phyloP scores from a whole-genome alignment of 2,113 vertebrate genomes.

The Microtus ochrogaster region DNA sequence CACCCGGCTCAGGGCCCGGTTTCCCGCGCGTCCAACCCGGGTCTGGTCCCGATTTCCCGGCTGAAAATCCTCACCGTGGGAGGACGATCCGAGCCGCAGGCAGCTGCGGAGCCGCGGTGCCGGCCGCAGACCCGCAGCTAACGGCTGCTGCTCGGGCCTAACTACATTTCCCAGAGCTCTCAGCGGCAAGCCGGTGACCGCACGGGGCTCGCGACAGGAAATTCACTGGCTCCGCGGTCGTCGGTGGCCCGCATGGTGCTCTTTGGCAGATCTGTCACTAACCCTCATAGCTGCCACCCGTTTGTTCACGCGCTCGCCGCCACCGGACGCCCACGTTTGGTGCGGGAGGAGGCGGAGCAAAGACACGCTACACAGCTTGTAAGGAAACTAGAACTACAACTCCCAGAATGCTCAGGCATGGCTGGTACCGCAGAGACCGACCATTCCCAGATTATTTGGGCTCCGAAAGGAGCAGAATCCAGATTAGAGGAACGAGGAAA shows the following conservation, averaged over 20 bases:
- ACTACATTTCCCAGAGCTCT: constrained; percentile 54
- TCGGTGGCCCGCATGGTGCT: background rate
- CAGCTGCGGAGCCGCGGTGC: fast-evolving
- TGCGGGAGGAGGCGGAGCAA: fast-evolving
- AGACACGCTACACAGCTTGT: background rate
- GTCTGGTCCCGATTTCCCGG: background rate
- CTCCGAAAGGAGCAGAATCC: background rate
- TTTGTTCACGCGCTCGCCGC: too few relatives aligned
- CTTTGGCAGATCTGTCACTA: fast-evolving
- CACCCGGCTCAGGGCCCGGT: background rate
- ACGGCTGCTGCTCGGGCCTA: background rate
- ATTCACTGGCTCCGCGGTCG: fast-evolving
- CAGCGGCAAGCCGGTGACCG: background rate
- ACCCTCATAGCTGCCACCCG: background rate
- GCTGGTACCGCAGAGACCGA: background rate
- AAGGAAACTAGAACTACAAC: constrained; percentile 37
- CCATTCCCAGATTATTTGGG: background rate
- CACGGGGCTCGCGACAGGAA: background rate
- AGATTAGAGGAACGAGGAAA: background rate
- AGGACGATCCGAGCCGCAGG: background rate
- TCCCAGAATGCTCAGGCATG: constrained; percentile 32
- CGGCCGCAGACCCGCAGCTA: background rate
- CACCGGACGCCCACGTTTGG: background rate
- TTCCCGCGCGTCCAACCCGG: background rate
- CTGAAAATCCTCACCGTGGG: background rate